Evolutionary conservation across 2,888 invertebrate species (phyloP).

Genomic region (Limenitis camilla): DNA sequence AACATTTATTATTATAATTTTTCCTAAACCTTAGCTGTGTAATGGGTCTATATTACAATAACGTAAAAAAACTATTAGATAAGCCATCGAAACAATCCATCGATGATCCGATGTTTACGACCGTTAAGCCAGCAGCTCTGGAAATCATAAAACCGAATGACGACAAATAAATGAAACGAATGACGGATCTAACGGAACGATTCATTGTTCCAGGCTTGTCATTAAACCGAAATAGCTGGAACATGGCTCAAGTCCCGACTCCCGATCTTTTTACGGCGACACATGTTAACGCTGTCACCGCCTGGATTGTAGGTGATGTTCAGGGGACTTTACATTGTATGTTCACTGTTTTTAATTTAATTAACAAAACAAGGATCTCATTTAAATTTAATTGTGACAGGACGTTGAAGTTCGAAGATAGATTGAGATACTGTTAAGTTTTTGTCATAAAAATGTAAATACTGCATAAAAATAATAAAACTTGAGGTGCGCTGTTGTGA

Average conservation of each 20-base stretch:
- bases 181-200: conserved; percentile 25
- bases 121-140: neutral
- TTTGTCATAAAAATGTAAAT: too few relatives aligned
- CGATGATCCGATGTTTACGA: too few relatives aligned
- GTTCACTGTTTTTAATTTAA: neutral
- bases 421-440: too few relatives aligned
- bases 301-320: conserved; percentile 20
- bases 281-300: conserved; percentile 62
- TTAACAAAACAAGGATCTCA: neutral
- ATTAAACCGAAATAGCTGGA: conserved; percentile 56
- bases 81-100: too few relatives aligned
- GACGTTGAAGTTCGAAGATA: too few relatives aligned
- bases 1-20: too few relatives aligned
- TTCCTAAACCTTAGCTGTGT: too few relatives aligned
- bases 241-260: conserved; percentile 33
- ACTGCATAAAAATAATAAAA: too few relatives aligned
- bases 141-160: conserved; percentile 13
- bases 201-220: conserved; percentile 46
- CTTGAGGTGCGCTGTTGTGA: too few relatives aligned
- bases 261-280: conserved; percentile 56
- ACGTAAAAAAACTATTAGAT: too few relatives aligned
- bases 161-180: conserved; percentile 15
- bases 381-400: too few relatives aligned
- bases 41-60: too few relatives aligned
- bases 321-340: conserved; percentile 14